Evolutionary conservation across 1,140 invertebrate genomes (phyloP), one percentile per base, ranked within the genome.

Genomic region (Temnothorax curvispinosus): DNA sequence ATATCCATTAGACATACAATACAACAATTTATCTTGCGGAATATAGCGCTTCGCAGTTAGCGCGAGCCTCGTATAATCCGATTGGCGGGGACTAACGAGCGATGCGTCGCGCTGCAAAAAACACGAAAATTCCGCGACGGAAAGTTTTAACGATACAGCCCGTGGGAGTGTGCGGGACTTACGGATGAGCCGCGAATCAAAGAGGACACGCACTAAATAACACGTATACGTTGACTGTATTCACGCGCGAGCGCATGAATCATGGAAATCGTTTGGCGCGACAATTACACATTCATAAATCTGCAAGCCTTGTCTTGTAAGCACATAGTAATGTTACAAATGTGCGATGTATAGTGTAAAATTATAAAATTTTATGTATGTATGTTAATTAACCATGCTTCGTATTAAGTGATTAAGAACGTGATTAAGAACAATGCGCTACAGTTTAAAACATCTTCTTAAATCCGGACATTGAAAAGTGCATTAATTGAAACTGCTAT

Each of bases 131-230:
- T 56, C 67, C n/a, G 4, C 54, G 50, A 81, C 54, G 11, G 38
- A 35, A 74, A 74, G 41, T 84, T 84, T 62, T 84, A 84, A 84
- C 56, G 69, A 82, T 60, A 67, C 35, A 60, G 0, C 27, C 41
- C 54, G 54, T 44, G 62, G 18, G 44, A 80, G 11, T 15, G 32
- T 11, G 77, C 35, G 60, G 32, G 72, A 74, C 21, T 82, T 82
- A 44, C 54, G 69, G 13, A 54, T n/a, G 35, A 80, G 35, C 3
- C 6, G 64, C 15, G 21, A n/a, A 54, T 71, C n/a, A 47, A 50
- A 71, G 15, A n/a, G 54, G 9, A 50, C 32, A 47, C 3, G 47
- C n/a, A n/a, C 15, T 2, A 74, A 82, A 82, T 60, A 56, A 69
- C 35, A n/a, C 15, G 27, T 67, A 54, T 67, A 54, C 21, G 13